phyloP scores from a whole-genome alignment of 1,140 invertebrate genomes.

The Atopsyche davidsoni region DNA sequence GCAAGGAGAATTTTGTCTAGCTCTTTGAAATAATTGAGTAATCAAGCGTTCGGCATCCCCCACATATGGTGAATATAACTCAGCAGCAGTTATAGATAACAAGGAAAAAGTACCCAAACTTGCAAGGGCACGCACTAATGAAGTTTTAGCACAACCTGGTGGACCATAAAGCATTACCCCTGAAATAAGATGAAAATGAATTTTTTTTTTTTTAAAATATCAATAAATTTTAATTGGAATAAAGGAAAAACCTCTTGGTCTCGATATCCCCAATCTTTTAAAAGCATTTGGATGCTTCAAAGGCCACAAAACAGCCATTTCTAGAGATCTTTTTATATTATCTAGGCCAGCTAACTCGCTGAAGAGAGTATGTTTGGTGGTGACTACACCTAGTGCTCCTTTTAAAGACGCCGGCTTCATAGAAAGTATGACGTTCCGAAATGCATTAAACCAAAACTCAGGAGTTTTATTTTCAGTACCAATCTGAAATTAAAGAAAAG shows the following conservation, averaged over 20 bases:
- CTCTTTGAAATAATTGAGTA: conserved; percentile 58
- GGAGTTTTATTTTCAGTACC: too few relatives aligned
- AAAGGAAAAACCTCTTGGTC: conserved; percentile 47
- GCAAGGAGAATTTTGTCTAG: conserved; percentile 58
- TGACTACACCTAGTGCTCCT: conserved; percentile 49
- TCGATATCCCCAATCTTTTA: conserved; percentile 50
- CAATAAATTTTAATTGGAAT: conserved; percentile 4
- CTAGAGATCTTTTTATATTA: conserved; percentile 55
- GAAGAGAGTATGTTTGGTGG: conserved; percentile 43
- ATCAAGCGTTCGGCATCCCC: conserved; percentile 60
- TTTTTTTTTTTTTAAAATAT: conserved; percentile 3
- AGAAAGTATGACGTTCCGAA: conserved; percentile 20
- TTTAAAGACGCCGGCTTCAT: conserved; percentile 51
- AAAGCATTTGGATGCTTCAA: conserved; percentile 57
- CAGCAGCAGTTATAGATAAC: conserved; percentile 56
- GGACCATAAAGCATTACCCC: conserved; percentile 69
- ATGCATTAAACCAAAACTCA: conserved; percentile 32
- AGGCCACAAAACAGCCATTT: conserved; percentile 60
- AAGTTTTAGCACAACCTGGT: conserved; percentile 72
- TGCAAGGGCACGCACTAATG: conserved; percentile 60
- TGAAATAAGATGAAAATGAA: conserved; percentile 35
- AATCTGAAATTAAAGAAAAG: too few relatives aligned
- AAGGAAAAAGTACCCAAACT: conserved; percentile 56
- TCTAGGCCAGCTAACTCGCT: conserved; percentile 61
- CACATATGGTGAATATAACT: conserved; percentile 62